A percentile compares a stretch with the other conserved stretches of the same genome.
Evolutionary conservation across 2,113 vertebrate species (phyloP).

Genomic region (Opisthocomus hoazin): DNA sequence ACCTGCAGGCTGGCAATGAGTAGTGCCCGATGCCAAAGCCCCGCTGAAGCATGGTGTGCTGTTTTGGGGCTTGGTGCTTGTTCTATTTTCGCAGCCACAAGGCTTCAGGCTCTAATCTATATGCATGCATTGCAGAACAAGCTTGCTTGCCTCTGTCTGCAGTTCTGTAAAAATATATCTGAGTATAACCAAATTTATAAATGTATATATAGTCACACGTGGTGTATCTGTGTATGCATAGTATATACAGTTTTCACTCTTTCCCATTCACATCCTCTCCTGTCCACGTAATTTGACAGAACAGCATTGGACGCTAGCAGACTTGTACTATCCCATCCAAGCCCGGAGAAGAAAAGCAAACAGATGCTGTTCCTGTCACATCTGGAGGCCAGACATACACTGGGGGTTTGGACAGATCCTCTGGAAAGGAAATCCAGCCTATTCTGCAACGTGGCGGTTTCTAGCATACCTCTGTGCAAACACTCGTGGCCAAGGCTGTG

Average conservation of each 20-base stretch:
- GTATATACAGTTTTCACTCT: not conserved
- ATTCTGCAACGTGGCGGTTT: constrained; percentile 55
- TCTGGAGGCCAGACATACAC: constrained; percentile 51
- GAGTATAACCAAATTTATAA: not conserved
- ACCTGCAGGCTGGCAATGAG: not conserved
- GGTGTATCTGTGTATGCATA: not conserved
- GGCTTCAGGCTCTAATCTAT: not conserved
- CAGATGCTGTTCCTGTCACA: constrained; percentile 38
- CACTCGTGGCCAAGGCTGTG: not conserved
- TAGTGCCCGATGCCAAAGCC: not conserved
- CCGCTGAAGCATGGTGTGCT: not conserved
- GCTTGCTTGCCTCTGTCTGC: not conserved
- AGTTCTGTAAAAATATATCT: not conserved
- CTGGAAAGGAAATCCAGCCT: not conserved
- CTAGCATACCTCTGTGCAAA: not conserved
- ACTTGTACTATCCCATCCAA: not conserved
- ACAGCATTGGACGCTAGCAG: not conserved
- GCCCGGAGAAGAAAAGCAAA: not conserved
- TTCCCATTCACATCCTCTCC: not conserved
- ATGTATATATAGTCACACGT: not conserved
- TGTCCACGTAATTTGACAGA: not conserved
- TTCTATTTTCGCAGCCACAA: not conserved
- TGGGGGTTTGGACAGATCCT: not conserved
- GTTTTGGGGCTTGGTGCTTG: not conserved
- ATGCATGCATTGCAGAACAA: not conserved